Conservation (phyloP, 1,140 invertebrate genomes). For the Diploscapter pachys region DNA sequence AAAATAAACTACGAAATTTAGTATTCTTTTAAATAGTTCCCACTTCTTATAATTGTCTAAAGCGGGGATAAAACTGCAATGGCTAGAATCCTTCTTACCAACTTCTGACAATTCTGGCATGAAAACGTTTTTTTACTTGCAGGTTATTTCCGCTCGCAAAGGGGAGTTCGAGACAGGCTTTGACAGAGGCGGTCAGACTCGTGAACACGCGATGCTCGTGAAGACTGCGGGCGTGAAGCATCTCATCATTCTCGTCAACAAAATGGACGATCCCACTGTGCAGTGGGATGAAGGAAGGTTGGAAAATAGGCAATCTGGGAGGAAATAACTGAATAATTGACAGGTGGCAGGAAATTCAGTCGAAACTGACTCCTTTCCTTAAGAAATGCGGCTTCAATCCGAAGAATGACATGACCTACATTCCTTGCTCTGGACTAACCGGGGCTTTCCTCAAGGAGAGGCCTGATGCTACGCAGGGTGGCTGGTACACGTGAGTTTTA, state of each 20-base stretch:
- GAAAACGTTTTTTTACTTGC: slow-evolving; percentile 27
- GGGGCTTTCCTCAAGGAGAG: slow-evolving; percentile 62
- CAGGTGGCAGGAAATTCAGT: slow-evolving; percentile 73
- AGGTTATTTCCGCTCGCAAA: slow-evolving; percentile 96
- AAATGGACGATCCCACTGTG: slow-evolving; percentile 99
- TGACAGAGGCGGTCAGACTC: slow-evolving; percentile 94
- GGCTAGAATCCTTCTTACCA: neutral
- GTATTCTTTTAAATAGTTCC: too few species aligned
- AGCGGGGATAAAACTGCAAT: too few species aligned
- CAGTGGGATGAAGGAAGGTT: slow-evolving; percentile 90
- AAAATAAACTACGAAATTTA: too few species aligned
- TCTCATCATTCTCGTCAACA: slow-evolving; percentile 95
- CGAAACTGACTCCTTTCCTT: slow-evolving; percentile 91
- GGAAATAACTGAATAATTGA: neutral
- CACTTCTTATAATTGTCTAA: too few species aligned
- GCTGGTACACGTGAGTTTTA: slow-evolving; percentile 56
- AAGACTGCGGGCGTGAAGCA: slow-evolving; percentile 98
- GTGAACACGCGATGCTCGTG: slow-evolving; percentile 98
- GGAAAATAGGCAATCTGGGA: neutral
- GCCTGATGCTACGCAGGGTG: slow-evolving; percentile 34
- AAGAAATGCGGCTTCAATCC: slow-evolving; percentile 95
- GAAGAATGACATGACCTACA: slow-evolving; percentile 90
- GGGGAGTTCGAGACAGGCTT: slow-evolving; percentile 99
- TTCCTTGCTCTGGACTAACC: slow-evolving; percentile 93
- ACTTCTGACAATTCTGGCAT: neutral